phyloP scores from a whole-genome alignment of 2,113 vertebrate species.

The Corythornis cristatus region DNA sequence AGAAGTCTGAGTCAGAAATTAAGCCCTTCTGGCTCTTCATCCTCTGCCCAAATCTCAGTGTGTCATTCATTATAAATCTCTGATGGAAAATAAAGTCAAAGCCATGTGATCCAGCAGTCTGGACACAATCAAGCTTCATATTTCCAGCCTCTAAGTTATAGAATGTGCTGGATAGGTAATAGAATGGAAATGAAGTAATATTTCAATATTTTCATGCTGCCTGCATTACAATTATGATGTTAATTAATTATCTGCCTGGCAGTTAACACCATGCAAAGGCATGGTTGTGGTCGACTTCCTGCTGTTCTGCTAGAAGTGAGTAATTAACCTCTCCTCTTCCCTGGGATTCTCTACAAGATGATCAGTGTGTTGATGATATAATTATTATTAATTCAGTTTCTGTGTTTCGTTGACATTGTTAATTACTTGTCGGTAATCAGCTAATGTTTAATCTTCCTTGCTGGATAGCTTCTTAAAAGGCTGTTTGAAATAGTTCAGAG shows the following conservation, averaged over 20 bases:
- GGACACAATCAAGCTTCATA: neutral
- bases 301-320: slow-evolving; percentile 80
- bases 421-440: slow-evolving; percentile 91
- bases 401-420: slow-evolving; percentile 84
- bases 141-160: slow-evolving; percentile 18
- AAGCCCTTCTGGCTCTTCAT: neutral
- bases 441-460: slow-evolving; percentile 85
- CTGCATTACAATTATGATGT: slow-evolving; percentile 79
- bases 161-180: slow-evolving; percentile 41
- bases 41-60: neutral
- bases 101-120: neutral
- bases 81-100: neutral
- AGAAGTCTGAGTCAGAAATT: neutral
- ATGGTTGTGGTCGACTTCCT: slow-evolving; percentile 75
- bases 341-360: slow-evolving; percentile 83
- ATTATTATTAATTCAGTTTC: slow-evolving; percentile 89
- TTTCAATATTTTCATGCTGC: slow-evolving; percentile 79
- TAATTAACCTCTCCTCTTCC: slow-evolving; percentile 89
- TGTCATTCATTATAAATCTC: neutral
- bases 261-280: slow-evolving; percentile 78
- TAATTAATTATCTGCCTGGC: slow-evolving; percentile 83
- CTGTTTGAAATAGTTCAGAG: slow-evolving; percentile 63
- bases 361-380: slow-evolving; percentile 84
- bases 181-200: slow-evolving; percentile 75
- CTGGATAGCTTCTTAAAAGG: slow-evolving; percentile 75